Evolutionary conservation across 2,797 vertebrate genomes (phyloP).

Genomic region (Hypotaenidia philippensis): DNA sequence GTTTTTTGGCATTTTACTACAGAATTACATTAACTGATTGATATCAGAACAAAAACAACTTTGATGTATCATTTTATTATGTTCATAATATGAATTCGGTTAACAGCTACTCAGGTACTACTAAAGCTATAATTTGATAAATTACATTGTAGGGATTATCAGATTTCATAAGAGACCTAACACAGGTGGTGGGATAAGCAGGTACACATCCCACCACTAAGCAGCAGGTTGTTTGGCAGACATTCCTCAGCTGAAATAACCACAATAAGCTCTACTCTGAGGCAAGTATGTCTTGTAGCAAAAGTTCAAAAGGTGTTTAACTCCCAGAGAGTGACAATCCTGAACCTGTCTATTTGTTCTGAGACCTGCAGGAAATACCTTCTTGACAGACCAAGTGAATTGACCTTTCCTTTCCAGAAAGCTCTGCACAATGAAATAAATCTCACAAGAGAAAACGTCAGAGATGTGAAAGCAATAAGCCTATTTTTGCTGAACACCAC

Average conservation of each 20-base stretch:
- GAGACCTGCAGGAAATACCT: background rate
- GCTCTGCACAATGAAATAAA: background rate
- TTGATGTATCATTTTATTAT: background rate
- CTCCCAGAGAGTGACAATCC: background rate
- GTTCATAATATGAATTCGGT: background rate
- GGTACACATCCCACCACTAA: background rate
- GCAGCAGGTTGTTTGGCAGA: slow-evolving; percentile 28
- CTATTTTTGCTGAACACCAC: background rate
- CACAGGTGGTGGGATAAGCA: background rate
- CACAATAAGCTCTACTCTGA: background rate
- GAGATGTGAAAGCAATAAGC: background rate
- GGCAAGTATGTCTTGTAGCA: background rate
- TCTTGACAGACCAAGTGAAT: background rate
- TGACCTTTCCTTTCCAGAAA: background rate
- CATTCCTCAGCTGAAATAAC: background rate
- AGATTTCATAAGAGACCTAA: background rate
- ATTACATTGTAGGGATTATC: background rate
- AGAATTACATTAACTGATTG: slow-evolving; percentile 7
- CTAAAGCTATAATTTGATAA: background rate
- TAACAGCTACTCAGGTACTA: background rate
- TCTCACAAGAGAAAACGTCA: background rate
- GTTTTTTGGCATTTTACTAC: background rate
- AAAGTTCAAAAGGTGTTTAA: slow-evolving; percentile 1
- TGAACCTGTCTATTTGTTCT: background rate
- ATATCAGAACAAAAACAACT: slow-evolving; percentile 38